phyloP scores from a whole-genome alignment of 2,797 vertebrate genomes.

The Ctenochaetus hawaiiensis region DNA sequence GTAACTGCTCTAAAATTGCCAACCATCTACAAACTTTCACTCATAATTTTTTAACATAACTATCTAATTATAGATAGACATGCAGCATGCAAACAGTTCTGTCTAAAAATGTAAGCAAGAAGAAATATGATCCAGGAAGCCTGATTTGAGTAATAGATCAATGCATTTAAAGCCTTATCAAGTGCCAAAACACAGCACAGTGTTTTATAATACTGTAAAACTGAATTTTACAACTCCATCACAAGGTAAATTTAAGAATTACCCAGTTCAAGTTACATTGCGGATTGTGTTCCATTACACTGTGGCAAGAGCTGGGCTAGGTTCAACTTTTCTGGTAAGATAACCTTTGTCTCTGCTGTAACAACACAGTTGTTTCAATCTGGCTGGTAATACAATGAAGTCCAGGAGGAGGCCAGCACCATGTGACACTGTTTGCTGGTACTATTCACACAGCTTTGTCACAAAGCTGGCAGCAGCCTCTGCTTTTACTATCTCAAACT shows the following conservation, averaged over 20 bases:
- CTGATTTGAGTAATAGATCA: neutral
- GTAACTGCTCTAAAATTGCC: too few relatives aligned
- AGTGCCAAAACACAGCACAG: constrained; percentile 18
- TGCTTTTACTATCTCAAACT: neutral
- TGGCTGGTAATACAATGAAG: constrained; percentile 49
- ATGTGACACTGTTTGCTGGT: constrained; percentile 38
- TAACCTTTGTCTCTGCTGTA: constrained; percentile 28
- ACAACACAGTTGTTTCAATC: constrained; percentile 52
- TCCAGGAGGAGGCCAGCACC: constrained; percentile 32
- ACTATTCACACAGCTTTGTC: constrained; percentile 17
- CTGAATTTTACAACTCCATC: constrained; percentile 16
- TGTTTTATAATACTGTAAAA: constrained; percentile 4
- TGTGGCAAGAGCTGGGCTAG: constrained; percentile 7
- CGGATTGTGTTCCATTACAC: constrained; percentile 3
- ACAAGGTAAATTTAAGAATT: constrained; percentile 11
- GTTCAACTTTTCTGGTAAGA: constrained; percentile 18
- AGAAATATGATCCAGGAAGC: constrained; percentile 22
- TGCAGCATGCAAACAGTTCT: constrained; percentile 1
- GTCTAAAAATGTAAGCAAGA: neutral
- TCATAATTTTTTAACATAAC: too few relatives aligned
- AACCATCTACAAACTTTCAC: too few relatives aligned
- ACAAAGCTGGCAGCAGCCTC: constrained; percentile 25
- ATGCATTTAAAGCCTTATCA: constrained; percentile 20
- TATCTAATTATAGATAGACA: neutral
- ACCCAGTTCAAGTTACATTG: constrained; percentile 9